Evolutionary conservation across 2,113 vertebrate species (phyloP), one percentile per base, ranked within the genome.

Genomic region (Motacilla alba): DNA sequence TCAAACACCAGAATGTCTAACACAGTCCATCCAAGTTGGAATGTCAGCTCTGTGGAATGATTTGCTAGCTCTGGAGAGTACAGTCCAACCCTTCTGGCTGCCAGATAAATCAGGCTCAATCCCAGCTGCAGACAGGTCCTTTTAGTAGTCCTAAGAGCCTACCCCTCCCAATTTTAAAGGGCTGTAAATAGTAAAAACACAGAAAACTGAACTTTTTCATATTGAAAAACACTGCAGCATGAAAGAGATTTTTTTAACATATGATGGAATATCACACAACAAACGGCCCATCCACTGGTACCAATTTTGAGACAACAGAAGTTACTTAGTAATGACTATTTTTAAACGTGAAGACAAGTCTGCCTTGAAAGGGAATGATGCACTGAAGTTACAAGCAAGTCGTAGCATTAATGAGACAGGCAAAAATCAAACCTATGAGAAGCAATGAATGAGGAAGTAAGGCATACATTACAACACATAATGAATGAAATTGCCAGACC

Each of bases 91-190:
- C 60, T 92, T 77, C 56, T 82, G 91, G 63, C 84, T 73, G 93
- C 89, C 94, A 95, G 87, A 97, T 91, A 95, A 90, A 94, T 85
- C 87, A 94, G 59, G 84, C 81, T 90, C 84, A 79, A 80, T 43
- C 50, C 50, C 94, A 97, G 94, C 74, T 91, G 89, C 87, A 94
- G 87, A 95, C 77, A 90, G 83, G 70, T 87, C 66, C 69, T 90
- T 89, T 91, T 79, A 94, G 91, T 80, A 73, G 55, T 39, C 89
- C 91, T 94, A 91, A 87, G 94, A 80, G 91, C 46, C 50, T n/a
- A 85, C 37, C 27, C 63, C 82, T 97, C 75, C 91, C 84, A 77
- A 53, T 90, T 90, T 95, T 95, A 85, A 87, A 94, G 59, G 43
- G 46, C 74, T 73, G 59, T 72, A 93, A 94, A 95, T 81, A 96